Base-by-base conservation (phyloP, 2,113 vertebrate species). In the Leptodactylus fuscus region DNA sequence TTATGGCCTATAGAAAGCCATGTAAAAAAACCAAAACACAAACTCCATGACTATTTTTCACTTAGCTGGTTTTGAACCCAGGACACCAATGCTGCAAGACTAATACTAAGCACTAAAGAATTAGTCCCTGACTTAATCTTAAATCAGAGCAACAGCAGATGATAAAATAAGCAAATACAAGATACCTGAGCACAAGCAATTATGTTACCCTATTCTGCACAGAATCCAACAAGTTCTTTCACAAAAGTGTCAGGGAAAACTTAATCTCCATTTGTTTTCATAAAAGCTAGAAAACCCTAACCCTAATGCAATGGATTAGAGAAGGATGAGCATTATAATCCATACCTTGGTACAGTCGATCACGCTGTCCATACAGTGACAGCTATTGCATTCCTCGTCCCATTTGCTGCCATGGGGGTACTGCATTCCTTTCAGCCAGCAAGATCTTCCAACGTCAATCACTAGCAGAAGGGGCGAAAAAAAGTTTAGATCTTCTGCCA, bases 371-470 rank as follows among this genome's bases (percentile, higher is more conserved):
- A 93, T 85, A 71, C 98, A 99, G 79, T 92, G 96, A 88, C 98
- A 99, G 76, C 89, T 92, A 87, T 98, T 99, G 41, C 98, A 99
- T 22, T 97, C 97, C 77, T 98, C 95, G 6, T 95, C 90, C 98
- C 98, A 99, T 0, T 91, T 91, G 87, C 94, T 94, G 85, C 97
- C 96, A 0, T 97, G 97, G 0, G 95, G 95, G 85, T 95, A 94
- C 44, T 94, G 93, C 9, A 93, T 81, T 6, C 94, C 96, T n/a
- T 91, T 92, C 1, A 93, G 94, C 92, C 92, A 95, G 86, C 97
- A 99, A 11, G 94, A 88, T 88, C 95, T 96, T 82, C 96, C 95
- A 0, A 95, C 90, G 15, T 94, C 94, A 10, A 96, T 92, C 87
- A 96, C 97, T 99, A 82, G 0, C 16, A 18, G 1, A 4, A 24